These are phyloP conservation scores for Eilema griseolum DNA, from an alignment of 2,888 invertebrate genomes.

Conservation along the genomic window DNA sequence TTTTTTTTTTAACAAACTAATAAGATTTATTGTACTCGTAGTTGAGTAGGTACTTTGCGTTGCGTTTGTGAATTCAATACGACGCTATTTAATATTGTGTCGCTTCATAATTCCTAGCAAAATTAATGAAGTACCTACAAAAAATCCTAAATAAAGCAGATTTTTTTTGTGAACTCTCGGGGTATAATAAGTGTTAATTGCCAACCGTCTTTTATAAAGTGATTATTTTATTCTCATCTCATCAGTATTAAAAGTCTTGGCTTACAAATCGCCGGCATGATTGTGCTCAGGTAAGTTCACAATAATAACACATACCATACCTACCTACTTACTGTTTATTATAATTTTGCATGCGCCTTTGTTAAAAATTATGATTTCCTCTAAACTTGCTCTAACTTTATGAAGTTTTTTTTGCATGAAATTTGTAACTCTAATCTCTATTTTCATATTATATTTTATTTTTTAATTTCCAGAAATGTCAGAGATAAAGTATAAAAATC, in stretches of 20 bases:
- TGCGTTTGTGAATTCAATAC: no score
- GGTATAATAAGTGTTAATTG: not conserved
- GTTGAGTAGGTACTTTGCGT: no score
- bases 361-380: not conserved
- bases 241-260: conserved; percentile 28
- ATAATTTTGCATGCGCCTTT: conserved; percentile 13
- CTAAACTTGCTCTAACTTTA: conserved; percentile 5
- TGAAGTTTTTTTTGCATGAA: conserved; percentile 32
- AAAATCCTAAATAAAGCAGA: no score
- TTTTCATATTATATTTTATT: conserved; percentile 29
- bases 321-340: conserved; percentile 10
- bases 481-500: conserved; percentile 90
- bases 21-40: no score
- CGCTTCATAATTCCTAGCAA: no score
- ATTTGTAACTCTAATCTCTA: conserved; percentile 14
- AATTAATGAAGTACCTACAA: no score
- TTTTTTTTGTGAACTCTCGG: no score
- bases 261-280: conserved; percentile 78
- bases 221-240: not conserved
- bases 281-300: conserved; percentile 71
- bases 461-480: conserved; percentile 81
- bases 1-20: no score
- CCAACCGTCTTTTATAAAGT: not conserved
- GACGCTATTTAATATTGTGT: no score
- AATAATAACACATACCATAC: not conserved